Evolutionary conservation across 1,140 invertebrate species (phyloP), one percentile per base, ranked within the genome.

Genomic region (Propsilocerus akamusi): DNA sequence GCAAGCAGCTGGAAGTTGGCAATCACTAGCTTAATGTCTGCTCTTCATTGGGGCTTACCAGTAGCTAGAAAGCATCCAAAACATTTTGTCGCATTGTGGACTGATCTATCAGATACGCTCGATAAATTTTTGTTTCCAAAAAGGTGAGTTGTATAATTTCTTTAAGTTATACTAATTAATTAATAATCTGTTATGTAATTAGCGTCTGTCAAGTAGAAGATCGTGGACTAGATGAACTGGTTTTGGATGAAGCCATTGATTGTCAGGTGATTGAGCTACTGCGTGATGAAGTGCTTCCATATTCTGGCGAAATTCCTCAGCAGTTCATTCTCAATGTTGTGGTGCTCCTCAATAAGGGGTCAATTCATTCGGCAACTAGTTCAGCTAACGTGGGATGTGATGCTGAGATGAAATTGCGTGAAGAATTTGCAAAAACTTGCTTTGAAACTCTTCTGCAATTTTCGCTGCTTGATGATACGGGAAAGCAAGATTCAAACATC

Each of bases 391-490:
- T 61, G 85, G 86, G 91, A 57, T 81, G 80, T 54, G 86, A 93
- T 62, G 80, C 81, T 22, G 86, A 88, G 60, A 68, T 88, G 51
- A 85, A 83, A 52, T 68, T 91, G 52, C 67, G 92, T 20, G 92
- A 97, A 68, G 92, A 96, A 59, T 96, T 97, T 70, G 92, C 93
- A 20, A 86, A 93, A 61, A 86, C 85, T 0, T 97, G 94, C 62
- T 97, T 97, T 62, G 92, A 97, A 67, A 96, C 93, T 1, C 70
- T 97, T 20, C 73, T 97, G 11, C 90, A 96, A 66, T 97, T 96
- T 70, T 94, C 91, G 1, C 72, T 81, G 52, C 71, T 80, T 25
- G 81, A 86, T 59, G 79, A 82, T 54, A 57, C 63, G 23, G 53
- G 59, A 25, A 57, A 58, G 32, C 70, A 67, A 41, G 58, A 7